These are phyloP conservation scores for Ditula angustiorana DNA, from an alignment of 2,888 invertebrate genomes.

Conservation along the genomic window DNA sequence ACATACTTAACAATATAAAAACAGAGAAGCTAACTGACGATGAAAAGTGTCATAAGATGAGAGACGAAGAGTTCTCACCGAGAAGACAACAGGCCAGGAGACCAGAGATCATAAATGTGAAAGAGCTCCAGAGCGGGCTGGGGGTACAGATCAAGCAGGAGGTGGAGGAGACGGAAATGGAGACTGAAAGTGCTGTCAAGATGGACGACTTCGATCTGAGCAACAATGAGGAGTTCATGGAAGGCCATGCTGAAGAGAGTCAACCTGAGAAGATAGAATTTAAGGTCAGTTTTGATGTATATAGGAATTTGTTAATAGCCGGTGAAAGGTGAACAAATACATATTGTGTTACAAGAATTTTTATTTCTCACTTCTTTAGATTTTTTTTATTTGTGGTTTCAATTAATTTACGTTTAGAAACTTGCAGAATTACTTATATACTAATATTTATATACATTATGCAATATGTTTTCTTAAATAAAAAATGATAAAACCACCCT, in stretches of 20 bases:
- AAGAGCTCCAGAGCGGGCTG: conserved; percentile 77
- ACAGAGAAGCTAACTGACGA: conserved; percentile 75
- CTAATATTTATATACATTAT: no score
- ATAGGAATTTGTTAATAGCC: conserved; percentile 19
- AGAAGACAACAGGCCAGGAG: conserved; percentile 51
- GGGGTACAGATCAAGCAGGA: conserved; percentile 72
- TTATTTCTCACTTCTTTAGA: no score
- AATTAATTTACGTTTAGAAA: no score
- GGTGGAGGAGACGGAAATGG: conserved; percentile 43
- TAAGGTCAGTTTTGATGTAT: conserved; percentile 45
- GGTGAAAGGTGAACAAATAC: no score
- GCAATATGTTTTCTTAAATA: no score
- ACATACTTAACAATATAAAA: conserved; percentile 77
- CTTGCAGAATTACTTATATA: no score
- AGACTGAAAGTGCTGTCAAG: conserved; percentile 14
- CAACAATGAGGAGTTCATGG: conserved; percentile 21
- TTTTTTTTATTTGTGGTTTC: no score
- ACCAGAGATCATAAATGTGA: conserved; percentile 67
- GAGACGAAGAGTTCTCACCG: conserved; percentile 63
- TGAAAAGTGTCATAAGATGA: conserved; percentile 57
- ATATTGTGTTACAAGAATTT: no score
- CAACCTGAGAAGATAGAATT: conserved; percentile 39
- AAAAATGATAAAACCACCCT: no score
- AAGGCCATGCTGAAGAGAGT: not conserved
- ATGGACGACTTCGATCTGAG: conserved; percentile 25